Conservation (phyloP, 2,113 vertebrate genomes). For the Bucco capensis region DNA sequence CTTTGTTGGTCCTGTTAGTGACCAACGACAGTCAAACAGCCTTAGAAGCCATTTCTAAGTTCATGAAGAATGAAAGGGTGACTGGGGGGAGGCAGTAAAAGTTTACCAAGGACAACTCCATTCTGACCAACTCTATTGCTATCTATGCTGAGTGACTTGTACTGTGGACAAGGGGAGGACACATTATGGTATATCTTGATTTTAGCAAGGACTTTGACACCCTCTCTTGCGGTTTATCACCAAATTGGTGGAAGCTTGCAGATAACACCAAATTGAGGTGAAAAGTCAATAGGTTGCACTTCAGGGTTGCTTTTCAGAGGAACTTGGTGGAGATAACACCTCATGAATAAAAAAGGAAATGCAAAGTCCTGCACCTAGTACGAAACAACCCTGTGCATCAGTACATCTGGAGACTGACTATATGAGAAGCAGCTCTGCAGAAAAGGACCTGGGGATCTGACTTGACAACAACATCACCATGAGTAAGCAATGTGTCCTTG, state of each 20-base stretch:
- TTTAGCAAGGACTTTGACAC: neutral
- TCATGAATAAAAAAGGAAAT: neutral
- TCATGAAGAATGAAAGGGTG: neutral
- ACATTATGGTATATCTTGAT: neutral
- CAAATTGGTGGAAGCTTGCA: neutral
- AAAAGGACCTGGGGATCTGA: no score
- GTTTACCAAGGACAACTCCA: neutral
- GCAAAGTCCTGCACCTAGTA: neutral
- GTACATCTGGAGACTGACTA: neutral
- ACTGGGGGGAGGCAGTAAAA: rapidly evolving
- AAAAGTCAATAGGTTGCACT: neutral
- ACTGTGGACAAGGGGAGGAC: neutral
- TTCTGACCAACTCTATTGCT: neutral
- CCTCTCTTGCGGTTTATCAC: neutral
- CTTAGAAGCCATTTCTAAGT: neutral
- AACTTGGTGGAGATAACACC: neutral
- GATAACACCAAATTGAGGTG: neutral
- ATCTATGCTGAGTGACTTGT: neutral
- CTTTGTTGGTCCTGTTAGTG: neutral
- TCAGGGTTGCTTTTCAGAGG: neutral
- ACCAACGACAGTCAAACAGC: neutral
- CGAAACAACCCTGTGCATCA: neutral
- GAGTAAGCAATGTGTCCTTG: no score
- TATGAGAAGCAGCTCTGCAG: neutral
- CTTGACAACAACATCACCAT: no score